These are phyloP conservation scores for Ornithoptera alexandrae DNA, from an alignment of 2,888 invertebrate genomes.

Conservation along the genomic window DNA sequence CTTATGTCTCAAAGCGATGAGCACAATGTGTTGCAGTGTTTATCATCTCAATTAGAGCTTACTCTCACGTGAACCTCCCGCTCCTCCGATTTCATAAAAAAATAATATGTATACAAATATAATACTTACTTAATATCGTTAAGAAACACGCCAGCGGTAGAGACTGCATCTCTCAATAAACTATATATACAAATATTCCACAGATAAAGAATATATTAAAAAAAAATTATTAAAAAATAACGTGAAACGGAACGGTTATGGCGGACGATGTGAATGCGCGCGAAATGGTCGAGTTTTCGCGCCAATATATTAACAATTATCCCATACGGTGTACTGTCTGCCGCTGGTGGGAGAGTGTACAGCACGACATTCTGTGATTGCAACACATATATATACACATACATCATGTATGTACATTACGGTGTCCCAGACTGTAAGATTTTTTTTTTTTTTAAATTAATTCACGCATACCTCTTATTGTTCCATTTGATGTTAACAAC, in stretches of 20 bases:
- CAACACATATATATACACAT: too few relatives aligned
- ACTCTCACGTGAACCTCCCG: too few relatives aligned
- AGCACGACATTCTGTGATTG: background rate
- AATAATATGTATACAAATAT: background rate
- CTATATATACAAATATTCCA: background rate
- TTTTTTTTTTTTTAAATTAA: too few relatives aligned
- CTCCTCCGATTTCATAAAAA: too few relatives aligned
- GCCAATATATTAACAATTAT: constrained; percentile 17
- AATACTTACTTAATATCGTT: constrained; percentile 66
- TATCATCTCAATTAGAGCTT: too few relatives aligned
- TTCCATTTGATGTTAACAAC: too few relatives aligned
- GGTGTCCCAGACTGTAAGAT: too few relatives aligned
- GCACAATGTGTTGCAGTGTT: too few relatives aligned
- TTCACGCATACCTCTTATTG: too few relatives aligned
- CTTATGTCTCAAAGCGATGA: too few relatives aligned
- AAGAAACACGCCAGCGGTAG: constrained; percentile 67
- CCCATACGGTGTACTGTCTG: background rate
- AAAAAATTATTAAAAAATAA: background rate
- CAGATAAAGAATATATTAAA: background rate
- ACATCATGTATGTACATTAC: too few relatives aligned
- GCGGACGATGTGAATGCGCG: constrained; percentile 28
- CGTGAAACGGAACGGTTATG: constrained; percentile 10
- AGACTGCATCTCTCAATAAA: constrained; percentile 49
- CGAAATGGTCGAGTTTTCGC: constrained; percentile 32
- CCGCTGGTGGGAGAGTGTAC: background rate